Evolutionary conservation across 2,888 invertebrate genomes (phyloP), one percentile per base, ranked within the genome.

Genomic region (Ceriagrion tenellum): DNA sequence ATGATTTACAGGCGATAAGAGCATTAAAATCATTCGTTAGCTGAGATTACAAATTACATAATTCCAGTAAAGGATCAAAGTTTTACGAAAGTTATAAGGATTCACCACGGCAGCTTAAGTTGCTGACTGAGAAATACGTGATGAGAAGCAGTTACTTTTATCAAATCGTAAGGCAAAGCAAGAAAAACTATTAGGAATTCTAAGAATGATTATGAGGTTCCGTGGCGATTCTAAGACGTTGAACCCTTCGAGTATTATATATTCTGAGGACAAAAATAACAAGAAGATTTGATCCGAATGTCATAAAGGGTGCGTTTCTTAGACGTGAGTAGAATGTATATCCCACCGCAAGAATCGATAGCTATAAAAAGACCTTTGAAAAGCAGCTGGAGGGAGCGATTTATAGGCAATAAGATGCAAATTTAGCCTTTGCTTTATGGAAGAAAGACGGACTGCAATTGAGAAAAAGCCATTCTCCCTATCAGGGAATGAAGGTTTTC

Each of bases 351-450:
- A 63, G 40, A 23, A 63, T 40, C 63, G 63, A 91, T 91, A 91
- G 63, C 35, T 59, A 63, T 63, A 40, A 91, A 40, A 63, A 91
- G 40, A 23, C 55, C 20, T 63, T 91, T 40, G 59, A 91, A 91
- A 59, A 91, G 35, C 8, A 59, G 40, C 35, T 47, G 23, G 23
- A 8, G 55, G 91, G 26, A 13, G 91, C 91, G 40, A 91, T 91
- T 91, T 91, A 91, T 91, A 91, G 91, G 91, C 63, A 63, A 91
- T 91, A 91, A 91, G 91, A 91, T 91, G 91, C 91, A 91, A 91
- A 91, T 91, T 35, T 40, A 35, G 91, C 40, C 35, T 35, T 30
- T 81, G 12, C 81, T 81, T 81, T 30, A 35, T 81, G 81, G 35
- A 35, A 81, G 35, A 81, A 81, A 16, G 30, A 91, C 56, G 40